These are phyloP conservation scores for Equus przewalskii DNA, from an alignment of 2,113 vertebrate species.

Conservation along the genomic window DNA sequence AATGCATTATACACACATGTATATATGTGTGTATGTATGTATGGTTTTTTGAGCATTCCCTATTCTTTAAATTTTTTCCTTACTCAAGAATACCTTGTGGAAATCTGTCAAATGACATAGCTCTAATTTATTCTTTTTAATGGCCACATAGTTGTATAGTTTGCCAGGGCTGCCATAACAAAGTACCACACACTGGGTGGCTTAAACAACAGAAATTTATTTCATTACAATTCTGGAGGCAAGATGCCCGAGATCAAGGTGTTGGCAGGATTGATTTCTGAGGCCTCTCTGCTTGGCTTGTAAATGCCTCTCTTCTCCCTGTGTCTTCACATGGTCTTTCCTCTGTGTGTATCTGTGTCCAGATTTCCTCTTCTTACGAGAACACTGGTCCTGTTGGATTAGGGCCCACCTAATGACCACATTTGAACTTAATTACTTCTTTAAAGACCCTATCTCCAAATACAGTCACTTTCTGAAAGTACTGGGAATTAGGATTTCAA, in stretches of 20 bases:
- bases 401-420: not conserved
- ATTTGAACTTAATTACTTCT: not conserved
- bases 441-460: not conserved
- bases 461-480: not conserved
- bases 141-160: not conserved
- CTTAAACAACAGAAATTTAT: not conserved
- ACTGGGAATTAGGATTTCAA: not conserved
- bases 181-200: not conserved
- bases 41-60: not conserved
- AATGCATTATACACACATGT: not conserved
- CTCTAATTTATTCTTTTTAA: not conserved
- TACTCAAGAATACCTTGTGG: not conserved
- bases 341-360: not conserved
- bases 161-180: not conserved
- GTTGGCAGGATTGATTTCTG: not conserved
- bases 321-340: not conserved
- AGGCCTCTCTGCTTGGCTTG: not conserved
- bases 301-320: not conserved
- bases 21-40: not conserved
- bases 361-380: not conserved
- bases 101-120: not conserved
- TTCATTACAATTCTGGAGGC: conserved; percentile 5
- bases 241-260: not conserved
- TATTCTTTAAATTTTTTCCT: conserved; percentile 26
- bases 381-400: not conserved